Evolutionary conservation across 2,797 vertebrate genomes (phyloP).

Genomic region (Denticeps clupeoides): DNA sequence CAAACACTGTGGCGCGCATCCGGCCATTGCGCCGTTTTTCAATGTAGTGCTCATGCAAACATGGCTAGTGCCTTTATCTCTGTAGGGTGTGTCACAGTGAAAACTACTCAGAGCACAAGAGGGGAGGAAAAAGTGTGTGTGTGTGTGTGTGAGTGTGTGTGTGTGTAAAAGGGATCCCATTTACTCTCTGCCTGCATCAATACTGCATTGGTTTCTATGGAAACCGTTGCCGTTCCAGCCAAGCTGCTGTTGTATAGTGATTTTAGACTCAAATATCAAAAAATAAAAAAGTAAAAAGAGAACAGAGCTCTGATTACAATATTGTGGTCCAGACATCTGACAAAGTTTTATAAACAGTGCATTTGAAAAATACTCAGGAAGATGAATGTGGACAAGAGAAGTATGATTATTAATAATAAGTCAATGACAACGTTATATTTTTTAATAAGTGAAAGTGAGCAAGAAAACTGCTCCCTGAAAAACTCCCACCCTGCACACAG

Average conservation of each 20-base stretch:
- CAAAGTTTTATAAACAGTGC: too few relatives aligned
- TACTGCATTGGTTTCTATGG: slow-evolving; percentile 41
- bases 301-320: too few relatives aligned
- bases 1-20: background rate
- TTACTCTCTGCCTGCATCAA: background rate
- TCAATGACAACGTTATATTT: too few relatives aligned
- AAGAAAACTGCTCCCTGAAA: too few relatives aligned
- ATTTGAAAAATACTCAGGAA: too few relatives aligned
- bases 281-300: background rate
- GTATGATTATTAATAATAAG: too few relatives aligned
- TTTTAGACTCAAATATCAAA: background rate
- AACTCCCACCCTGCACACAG: too few relatives aligned
- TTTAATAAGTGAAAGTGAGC: too few relatives aligned
- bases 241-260: slow-evolving; percentile 20
- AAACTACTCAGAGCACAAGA: background rate
- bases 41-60: slow-evolving; percentile 2
- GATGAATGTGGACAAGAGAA: too few relatives aligned
- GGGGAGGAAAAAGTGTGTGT: too few relatives aligned
- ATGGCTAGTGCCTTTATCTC: slow-evolving; percentile 1
- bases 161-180: too few relatives aligned
- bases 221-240: slow-evolving; percentile 32
- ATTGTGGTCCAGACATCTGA: background rate
- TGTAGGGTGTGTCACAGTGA: background rate
- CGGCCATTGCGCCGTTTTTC: background rate
- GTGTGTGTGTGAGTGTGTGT: too few relatives aligned